Evolutionary conservation across 1,140 invertebrate species (phyloP).

Genomic region (Mercenaria mercenaria): DNA sequence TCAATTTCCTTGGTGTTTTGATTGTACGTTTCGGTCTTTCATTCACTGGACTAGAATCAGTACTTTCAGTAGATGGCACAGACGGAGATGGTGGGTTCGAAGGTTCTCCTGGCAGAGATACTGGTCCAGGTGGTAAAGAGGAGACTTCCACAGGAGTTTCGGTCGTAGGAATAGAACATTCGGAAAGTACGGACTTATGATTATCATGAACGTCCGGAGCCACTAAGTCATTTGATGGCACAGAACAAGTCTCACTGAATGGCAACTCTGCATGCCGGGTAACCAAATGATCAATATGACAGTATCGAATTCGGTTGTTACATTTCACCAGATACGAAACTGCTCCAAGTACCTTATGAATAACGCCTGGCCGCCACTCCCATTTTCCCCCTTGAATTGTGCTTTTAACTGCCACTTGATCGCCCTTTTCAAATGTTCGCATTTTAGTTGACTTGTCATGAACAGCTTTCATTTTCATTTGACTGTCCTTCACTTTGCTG

Average conservation of each 20-base stretch:
- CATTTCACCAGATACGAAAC: conserved; percentile 2
- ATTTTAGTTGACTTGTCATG: not conserved
- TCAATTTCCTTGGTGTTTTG: not conserved
- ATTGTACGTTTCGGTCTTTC: not conserved
- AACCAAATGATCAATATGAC: conserved; percentile 8
- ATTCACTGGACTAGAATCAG: not conserved
- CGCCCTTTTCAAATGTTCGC: not conserved
- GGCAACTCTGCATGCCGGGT: not conserved
- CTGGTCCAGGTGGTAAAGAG: not conserved
- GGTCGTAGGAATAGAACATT: not conserved
- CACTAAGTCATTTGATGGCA: not conserved
- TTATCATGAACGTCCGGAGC: no score
- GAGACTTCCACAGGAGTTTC: not conserved
- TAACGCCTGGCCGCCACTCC: not conserved
- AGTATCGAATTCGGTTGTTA: not conserved
- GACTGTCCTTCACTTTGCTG: not conserved
- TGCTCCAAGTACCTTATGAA: conserved; percentile 5
- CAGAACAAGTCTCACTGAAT: no score
- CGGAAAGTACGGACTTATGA: not conserved
- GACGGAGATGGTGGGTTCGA: no score
- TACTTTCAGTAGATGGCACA: no score
- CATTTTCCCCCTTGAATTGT: not conserved
- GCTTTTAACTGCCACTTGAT: not conserved
- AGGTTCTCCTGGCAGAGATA: not conserved
- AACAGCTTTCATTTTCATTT: not conserved